Base-by-base conservation (phyloP, 2,888 invertebrate genomes). In the Eupelmus urozonus region DNA sequence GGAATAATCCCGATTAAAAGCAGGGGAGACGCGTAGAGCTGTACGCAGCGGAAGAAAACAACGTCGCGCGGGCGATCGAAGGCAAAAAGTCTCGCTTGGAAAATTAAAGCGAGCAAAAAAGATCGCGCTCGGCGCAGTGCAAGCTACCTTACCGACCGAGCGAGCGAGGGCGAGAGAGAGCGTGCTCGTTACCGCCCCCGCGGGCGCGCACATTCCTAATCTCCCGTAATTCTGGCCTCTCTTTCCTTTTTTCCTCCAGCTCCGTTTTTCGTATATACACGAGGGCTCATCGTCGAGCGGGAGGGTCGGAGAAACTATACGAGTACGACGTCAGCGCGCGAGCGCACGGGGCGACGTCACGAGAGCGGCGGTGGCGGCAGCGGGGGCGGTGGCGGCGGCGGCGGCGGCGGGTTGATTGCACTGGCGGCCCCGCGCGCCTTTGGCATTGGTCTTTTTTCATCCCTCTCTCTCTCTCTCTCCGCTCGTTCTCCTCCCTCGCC, bases 331-430 rank as follows among this genome's bases (percentile, higher is more conserved):
- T 69, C 73, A 70, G 70, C 9, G 1, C 4, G 23, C 2, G 25
- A 9, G 40, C 18, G 45, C 18, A 57, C 18, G 11, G 18, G 20
- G 13, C 40, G 25, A 42, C 57, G 69, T 42, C 69, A 57, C 11
- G 25, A n/a, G 85, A 83, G 57, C 16, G 45, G 49, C 16, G 40
- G 59, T 5, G 25, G 23, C 27, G 29, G 9, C 18, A 84, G 85
- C 83, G 84, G 83, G 45, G 42, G 57, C 25, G 45, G 3, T 53
- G n/a, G 62, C 65, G 63, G 20, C 2, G 13, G 45, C 2, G 42
- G 23, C 29, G 20, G 53, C 55, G 86, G 85, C 86, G 88, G 87
- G 89, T 89, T 89, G 89, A 89, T 89, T 88, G 88, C 88, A 88
- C 89, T 86, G 86, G 83, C 86, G 85, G 85, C 85, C 85, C 84